Evolutionary conservation across 2,113 vertebrate genomes (phyloP).

Genomic region (Dascyllus trimaculatus): DNA sequence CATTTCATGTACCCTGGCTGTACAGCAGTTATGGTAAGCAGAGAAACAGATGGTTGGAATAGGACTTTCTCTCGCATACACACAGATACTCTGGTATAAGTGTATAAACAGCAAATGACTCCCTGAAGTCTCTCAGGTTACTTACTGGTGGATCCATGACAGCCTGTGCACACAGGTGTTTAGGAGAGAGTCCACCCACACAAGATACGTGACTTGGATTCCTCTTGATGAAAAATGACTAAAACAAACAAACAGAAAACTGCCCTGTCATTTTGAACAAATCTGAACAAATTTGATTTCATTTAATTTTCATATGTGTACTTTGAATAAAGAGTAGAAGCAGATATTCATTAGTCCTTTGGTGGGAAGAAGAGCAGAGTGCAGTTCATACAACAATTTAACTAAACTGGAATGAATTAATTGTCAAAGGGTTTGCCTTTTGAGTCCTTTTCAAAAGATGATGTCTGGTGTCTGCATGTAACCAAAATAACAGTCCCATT

Average conservation of each 20-base stretch:
- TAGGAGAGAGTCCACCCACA: constrained; percentile 46
- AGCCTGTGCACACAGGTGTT: constrained; percentile 53
- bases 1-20: constrained; percentile 12
- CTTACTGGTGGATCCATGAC: constrained; percentile 18
- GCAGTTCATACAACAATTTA: not conserved
- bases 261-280: not conserved
- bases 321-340: not conserved
- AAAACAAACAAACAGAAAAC: no score
- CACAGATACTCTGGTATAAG: constrained; percentile 27
- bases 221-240: constrained; percentile 19
- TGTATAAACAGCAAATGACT: constrained; percentile 41
- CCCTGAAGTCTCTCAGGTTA: constrained; percentile 53
- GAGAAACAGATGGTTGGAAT: constrained; percentile 46
- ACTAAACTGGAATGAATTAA: not conserved
- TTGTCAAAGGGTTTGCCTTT: not conserved
- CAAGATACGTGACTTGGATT: constrained; percentile 21
- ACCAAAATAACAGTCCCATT: not conserved
- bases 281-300: constrained; percentile 24
- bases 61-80: not conserved
- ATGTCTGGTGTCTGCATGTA: not conserved
- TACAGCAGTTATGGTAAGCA: constrained; percentile 12
- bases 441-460: not conserved
- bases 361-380: no score
- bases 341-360: no score
- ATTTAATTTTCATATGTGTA: constrained; percentile 20